phyloP scores from a whole-genome alignment of 2,888 invertebrate species.

The Myopa testacea region DNA sequence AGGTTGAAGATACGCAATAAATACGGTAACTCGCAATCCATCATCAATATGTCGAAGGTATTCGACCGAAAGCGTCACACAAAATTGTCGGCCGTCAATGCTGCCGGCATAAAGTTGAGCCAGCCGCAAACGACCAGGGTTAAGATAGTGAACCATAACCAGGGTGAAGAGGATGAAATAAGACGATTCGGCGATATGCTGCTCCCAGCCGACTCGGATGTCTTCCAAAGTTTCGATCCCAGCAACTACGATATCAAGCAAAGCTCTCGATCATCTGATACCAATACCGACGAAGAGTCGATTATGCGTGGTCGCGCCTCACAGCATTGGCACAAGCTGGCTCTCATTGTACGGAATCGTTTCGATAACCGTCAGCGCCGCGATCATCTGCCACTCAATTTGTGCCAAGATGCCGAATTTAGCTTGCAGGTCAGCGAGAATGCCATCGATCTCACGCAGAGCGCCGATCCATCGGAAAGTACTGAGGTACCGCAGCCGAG shows the following conservation, averaged over 20 bases:
- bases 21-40: conserved; percentile 54
- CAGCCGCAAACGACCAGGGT: not conserved
- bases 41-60: conserved; percentile 48
- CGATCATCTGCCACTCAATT: not conserved
- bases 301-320: conserved; percentile 31
- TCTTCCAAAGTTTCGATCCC: conserved; percentile 15
- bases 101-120: not conserved
- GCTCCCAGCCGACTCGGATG: not conserved
- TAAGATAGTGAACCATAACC: not conserved
- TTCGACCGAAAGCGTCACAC: not conserved
- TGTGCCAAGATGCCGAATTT: not conserved
- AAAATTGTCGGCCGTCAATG: not conserved
- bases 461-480: not conserved
- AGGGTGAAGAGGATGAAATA: not conserved
- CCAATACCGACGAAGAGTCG: conserved; percentile 7
- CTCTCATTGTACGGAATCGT: conserved; percentile 32
- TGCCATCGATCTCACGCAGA: conserved; percentile 34
- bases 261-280: not conserved
- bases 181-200: conserved; percentile 1
- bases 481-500: not conserved
- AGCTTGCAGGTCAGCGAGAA: conserved; percentile 43
- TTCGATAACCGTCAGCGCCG: conserved; percentile 21
- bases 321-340: conserved; percentile 43
- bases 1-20: conserved; percentile 49
- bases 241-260: conserved; percentile 7